A percentile compares a stretch with the other conserved stretches of the same genome.
Conservation (phyloP, 2,888 invertebrate genomes). For the Crossocerus cetratus region DNA sequence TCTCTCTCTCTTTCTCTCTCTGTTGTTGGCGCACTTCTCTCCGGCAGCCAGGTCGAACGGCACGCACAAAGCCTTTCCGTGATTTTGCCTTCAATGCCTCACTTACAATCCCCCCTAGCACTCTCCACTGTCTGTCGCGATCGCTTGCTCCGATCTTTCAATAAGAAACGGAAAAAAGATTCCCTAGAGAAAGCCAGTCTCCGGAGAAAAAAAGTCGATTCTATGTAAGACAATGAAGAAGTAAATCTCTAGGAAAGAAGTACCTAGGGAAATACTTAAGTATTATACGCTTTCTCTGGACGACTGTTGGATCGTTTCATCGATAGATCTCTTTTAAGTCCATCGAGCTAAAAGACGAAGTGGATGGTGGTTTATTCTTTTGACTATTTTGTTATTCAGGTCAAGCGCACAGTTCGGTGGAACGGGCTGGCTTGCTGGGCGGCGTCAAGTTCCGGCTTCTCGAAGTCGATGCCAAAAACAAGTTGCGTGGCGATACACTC, state of each 20-base stretch:
- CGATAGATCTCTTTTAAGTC: no score
- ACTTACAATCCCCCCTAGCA: not conserved
- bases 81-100: constrained; percentile 6
- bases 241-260: no score
- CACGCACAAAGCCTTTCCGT: constrained; percentile 11
- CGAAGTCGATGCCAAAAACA: constrained; percentile 84
- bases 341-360: no score
- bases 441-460: constrained; percentile 89
- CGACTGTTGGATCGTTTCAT: no score
- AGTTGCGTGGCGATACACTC: constrained; percentile 86
- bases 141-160: no score
- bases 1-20: constrained; percentile 23
- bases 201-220: no score
- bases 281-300: no score
- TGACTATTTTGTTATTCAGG: constrained; percentile 78
- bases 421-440: constrained; percentile 92
- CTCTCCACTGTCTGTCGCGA: no score
- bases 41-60: constrained; percentile 25
- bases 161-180: no score
- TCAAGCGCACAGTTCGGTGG: constrained; percentile 96
- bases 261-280: no score
- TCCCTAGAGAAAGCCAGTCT: no score
- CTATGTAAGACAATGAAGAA: no score
- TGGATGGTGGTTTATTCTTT: not conserved
- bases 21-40: constrained; percentile 23